Evolutionary conservation across 2,888 invertebrate genomes (phyloP), one percentile per base, ranked within the genome.

Genomic region (Sphinx pinastri): DNA sequence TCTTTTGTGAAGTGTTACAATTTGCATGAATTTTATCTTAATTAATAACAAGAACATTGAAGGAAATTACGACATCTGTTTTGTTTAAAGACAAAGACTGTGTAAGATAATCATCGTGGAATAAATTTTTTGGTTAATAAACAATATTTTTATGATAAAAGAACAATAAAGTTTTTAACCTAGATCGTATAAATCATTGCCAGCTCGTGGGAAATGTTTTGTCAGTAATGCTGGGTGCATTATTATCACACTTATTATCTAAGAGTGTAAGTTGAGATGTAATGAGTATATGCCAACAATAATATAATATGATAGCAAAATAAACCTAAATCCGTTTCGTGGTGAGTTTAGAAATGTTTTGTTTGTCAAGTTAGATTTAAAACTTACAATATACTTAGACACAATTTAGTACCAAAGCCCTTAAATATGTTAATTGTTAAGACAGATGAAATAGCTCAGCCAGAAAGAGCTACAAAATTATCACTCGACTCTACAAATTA

Each of bases 1-100:
- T 73, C 52, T 63, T 58, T 57, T 71, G 71, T 68, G 68, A 70
- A 70, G 71, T 71, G 69, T 45, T 67, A 71, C 67, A 71, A 38
- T 70, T 70, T 70, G 49, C 51, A 59, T 57, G 49, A 58, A 59
- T 67, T 57, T 57, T 51, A 67, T 67, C 58, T 70, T 45, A 52
- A 58, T 67, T 51, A 66, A 49, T 49, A 57, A 16, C 45, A 51
- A 52, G 16, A 67, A 14, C 57, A 67, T 54, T 69, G 69, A 54
- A 60, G 54, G 54, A 69, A 69, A 69, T 60, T 60, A 69, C 54
- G 60, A 60, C 51, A 51, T 55, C 31, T 16, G 58, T 51, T 68
- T 51, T 59, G 68, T 52, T 47, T 12, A n/a, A 12, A 63, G 54
- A 63, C 60, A 63, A 63, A 63, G 60, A 63, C 60, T 47, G 16